Evolutionary conservation across 2,797 vertebrate species (phyloP), one percentile per base, ranked within the genome.

Genomic region (Perodicticus potto): DNA sequence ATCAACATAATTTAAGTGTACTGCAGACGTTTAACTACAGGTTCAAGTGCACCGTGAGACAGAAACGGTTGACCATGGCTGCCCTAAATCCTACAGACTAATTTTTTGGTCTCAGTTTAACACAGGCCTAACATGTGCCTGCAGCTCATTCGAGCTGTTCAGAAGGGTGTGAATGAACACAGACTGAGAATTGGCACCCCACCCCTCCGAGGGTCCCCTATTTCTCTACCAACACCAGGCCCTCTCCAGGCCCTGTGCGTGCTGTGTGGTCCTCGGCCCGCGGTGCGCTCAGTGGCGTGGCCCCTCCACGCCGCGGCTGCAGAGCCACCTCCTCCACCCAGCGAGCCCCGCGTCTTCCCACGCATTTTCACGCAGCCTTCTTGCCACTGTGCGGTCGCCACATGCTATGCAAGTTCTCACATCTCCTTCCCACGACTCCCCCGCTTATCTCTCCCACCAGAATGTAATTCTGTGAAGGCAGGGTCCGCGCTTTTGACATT

Each of bases 241-340:
- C 16, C 59, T 81, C 67, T 32, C 49, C 0, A 27, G 37, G n/a
- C 9, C 14, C 11, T 57, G 11, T 22, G 73, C 13, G 37, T 2
- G 1, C 20, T 0, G 8, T 7, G 10, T 19, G 2, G 5, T 27
- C 53, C 34, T 53, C 14, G 49, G 49, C 14, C 0, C 1, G 17
- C 9, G 0, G 49, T 23, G 0, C 0, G 0, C 57, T 84, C 34
- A 2, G 9, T 0, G 0, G 2, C 12, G 45, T 13, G 0, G 0
- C 45, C 70, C 37, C 22, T 67, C 78, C 16, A 5, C 0, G 4
- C 6, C 13, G 3, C 49, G 13, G 49, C 49, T 53, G 49, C 49
- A 16, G 7, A 45, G 43, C 7, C 12, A 2, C 16, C 37, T n/a
- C n/a, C 10, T 23, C 40, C 37, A 25, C 65, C 61, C 59, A 72